Base-by-base conservation (phyloP, 2,797 vertebrate species). In the Anas georgica region DNA sequence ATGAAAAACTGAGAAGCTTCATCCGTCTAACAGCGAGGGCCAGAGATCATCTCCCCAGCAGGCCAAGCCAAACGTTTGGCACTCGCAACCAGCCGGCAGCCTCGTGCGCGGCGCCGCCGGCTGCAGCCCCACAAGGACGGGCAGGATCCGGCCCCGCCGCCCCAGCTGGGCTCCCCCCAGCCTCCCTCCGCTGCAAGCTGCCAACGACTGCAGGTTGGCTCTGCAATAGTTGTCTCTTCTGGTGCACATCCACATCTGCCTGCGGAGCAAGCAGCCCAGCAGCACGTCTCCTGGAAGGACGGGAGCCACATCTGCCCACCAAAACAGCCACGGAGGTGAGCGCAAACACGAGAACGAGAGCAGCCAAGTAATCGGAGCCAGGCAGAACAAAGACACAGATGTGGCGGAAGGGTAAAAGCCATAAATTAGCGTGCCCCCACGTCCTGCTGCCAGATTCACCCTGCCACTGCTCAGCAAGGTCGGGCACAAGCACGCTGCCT, bases 401-500 rank as follows among this genome's bases (percentile, higher is more conserved):
- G 5, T 3, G 56, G 39, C 8, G 8, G 14, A 8, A 66, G 84
- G 75, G 50, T 50, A 70, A 52, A 84, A 39, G 43, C 21, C 37
- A 16, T 10, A 3, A 10, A 15, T 59, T 29, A n/a, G 22, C 2
- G 0, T 6, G 75, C 12, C 54, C n/a, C 45, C 55, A 16, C 9
- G 2, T 12, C 31, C 66, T 16, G 45, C 75, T 35, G 54, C 52
- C 31, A 41, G n/a, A 16, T 21, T 17, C 20, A 52, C 43, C 92
- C 2, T 0, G 78, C 84, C 46, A 15, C 14, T 10, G 1, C 66
- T 58, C 6, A 2, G 83, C 93, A 69, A 92, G 96, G 97, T 96
- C 62, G 70, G 88, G 15, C 69, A 46, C 25, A 46, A 79, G 41
- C 94, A 94, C 85, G 86, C 93, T 52, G 87, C 89, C 82, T 43